These are phyloP conservation scores for Helicoverpa armigera DNA, from an alignment of 1,140 invertebrate genomes.

Conservation along the genomic window DNA sequence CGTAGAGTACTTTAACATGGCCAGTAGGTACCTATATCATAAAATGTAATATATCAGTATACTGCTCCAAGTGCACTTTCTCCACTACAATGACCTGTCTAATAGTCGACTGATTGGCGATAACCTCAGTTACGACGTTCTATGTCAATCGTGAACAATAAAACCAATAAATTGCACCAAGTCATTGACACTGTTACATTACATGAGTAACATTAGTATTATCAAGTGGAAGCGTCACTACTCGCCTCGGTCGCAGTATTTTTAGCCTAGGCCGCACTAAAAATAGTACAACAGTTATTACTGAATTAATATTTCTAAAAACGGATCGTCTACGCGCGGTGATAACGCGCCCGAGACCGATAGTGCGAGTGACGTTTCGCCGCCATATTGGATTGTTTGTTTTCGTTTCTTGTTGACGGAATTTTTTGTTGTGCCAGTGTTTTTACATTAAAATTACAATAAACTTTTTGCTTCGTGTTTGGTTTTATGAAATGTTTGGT, in stretches of 20 bases:
- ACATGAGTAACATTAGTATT: slow-evolving; percentile 82
- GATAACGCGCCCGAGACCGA: slow-evolving; percentile 81
- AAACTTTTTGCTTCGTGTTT: slow-evolving; percentile 14
- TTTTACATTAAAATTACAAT: slow-evolving; percentile 27
- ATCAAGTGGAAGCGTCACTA: slow-evolving; percentile 81
- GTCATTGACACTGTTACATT: slow-evolving; percentile 80
- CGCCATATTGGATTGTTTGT: slow-evolving; percentile 75
- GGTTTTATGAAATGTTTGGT: slow-evolving; percentile 1
- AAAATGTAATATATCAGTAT: not conserved
- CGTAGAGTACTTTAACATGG: no score
- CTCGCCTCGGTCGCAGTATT: slow-evolving; percentile 75
- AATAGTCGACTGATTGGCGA: slow-evolving; percentile 60
- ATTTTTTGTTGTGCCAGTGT: slow-evolving; percentile 30
- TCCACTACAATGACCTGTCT: slow-evolving; percentile 49
- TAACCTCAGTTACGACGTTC: slow-evolving; percentile 71
- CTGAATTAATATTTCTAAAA: slow-evolving; percentile 87
- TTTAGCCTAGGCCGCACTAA: slow-evolving; percentile 85
- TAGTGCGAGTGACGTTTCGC: slow-evolving; percentile 76
- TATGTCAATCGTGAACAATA: slow-evolving; percentile 68
- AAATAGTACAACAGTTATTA: slow-evolving; percentile 85
- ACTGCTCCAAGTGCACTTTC: slow-evolving; percentile 30
- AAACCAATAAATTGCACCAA: slow-evolving; percentile 77
- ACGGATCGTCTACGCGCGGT: slow-evolving; percentile 82
- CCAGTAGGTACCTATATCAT: no score
- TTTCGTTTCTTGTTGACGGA: slow-evolving; percentile 57